phyloP scores from a whole-genome alignment of 2,113 vertebrate species.

The Tichodroma muraria region DNA sequence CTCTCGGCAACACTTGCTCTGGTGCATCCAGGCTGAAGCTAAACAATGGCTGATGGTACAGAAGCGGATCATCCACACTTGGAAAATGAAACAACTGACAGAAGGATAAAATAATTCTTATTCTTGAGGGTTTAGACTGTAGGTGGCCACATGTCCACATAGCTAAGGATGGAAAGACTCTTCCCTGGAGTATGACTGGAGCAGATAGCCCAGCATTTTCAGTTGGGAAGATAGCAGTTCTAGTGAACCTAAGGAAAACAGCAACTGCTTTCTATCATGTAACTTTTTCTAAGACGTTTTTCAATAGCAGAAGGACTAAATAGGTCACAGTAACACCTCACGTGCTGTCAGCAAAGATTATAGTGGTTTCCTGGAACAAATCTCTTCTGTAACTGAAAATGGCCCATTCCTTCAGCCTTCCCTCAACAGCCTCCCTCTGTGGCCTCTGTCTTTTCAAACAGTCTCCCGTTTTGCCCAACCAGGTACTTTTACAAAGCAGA shows the following conservation, averaged over 20 bases:
- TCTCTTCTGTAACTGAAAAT: background rate
- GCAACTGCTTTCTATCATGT: background rate
- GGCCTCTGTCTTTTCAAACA: background rate
- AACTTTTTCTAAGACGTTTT: constrained; percentile 4
- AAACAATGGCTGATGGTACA: constrained; percentile 24
- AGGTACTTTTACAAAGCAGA: background rate
- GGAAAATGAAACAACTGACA: constrained; percentile 55
- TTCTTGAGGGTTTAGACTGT: constrained; percentile 40
- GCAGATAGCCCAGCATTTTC: constrained; percentile 22
- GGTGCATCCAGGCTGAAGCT: constrained; percentile 46
- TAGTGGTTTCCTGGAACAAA: background rate
- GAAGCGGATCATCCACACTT: constrained; percentile 34
- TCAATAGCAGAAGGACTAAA: background rate
- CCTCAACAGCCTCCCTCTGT: background rate
- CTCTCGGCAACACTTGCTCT: constrained; percentile 26
- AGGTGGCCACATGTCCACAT: constrained; percentile 44
- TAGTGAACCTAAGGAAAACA: constrained; percentile 19
- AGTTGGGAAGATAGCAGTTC: background rate
- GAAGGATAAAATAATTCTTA: constrained; percentile 53
- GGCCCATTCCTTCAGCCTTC: background rate
- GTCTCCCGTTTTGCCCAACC: background rate
- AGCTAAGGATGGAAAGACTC: background rate
- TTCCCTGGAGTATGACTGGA: background rate
- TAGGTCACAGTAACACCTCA: background rate
- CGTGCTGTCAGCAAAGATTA: background rate